phyloP scores from a whole-genome alignment of 2,113 vertebrate genomes.

The Speoplatyrhinus poulsoni region DNA sequence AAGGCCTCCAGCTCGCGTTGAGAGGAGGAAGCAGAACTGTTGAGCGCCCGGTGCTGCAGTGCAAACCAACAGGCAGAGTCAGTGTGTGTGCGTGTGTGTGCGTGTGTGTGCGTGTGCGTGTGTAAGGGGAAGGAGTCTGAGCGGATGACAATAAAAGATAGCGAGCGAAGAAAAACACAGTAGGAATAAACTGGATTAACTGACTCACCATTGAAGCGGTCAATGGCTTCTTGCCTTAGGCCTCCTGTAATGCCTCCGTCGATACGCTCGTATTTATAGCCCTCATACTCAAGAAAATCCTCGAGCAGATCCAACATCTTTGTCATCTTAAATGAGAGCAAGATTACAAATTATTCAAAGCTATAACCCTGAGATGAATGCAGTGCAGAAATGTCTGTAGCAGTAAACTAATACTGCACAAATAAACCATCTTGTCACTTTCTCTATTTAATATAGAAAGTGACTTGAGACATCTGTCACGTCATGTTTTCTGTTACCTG shows the following conservation, averaged over 20 bases:
- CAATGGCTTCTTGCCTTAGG: constrained; percentile 94
- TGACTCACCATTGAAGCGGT: constrained; percentile 92
- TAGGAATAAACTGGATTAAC: background rate
- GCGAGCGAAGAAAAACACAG: background rate
- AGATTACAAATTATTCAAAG: background rate
- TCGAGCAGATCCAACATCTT: constrained; percentile 98
- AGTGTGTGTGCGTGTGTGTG: background rate
- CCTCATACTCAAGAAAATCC: constrained; percentile 94
- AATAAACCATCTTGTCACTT: background rate
- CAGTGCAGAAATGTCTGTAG: background rate
- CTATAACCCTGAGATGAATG: background rate
- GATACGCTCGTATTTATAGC: constrained; percentile 96
- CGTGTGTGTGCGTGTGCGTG: background rate
- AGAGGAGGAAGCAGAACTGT: constrained; percentile 98
- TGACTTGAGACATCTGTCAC: background rate
- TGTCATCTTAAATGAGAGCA: constrained; percentile 84
- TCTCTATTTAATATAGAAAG: background rate
- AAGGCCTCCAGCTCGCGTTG: constrained; percentile 93
- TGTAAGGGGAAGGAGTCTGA: constrained; percentile 73
- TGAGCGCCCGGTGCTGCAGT: constrained; percentile 91
- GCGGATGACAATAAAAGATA: background rate
- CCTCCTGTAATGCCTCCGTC: constrained; percentile 94
- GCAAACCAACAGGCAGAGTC: too few species aligned
- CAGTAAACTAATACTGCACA: background rate
- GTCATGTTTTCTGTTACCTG: constrained; percentile 77